Conservation (phyloP, 1,140 invertebrate species). For the Hylaeus anthracinus region DNA sequence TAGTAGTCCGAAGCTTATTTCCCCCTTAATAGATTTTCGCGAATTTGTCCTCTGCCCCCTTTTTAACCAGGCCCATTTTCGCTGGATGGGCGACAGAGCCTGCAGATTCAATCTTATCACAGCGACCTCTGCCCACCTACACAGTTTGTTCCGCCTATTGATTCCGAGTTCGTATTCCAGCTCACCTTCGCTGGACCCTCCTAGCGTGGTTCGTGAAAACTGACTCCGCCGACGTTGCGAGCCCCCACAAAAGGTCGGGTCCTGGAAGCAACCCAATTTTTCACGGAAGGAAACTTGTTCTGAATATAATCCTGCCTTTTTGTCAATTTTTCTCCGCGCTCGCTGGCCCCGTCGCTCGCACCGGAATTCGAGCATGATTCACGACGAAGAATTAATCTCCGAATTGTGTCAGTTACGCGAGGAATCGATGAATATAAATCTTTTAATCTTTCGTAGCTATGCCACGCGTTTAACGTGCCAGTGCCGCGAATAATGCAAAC, state of each 20-base stretch:
- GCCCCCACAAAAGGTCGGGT: constrained; percentile 38
- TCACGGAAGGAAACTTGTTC: constrained; percentile 38
- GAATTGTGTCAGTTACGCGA: no score
- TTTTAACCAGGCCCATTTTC: constrained; percentile 21
- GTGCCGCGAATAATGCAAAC: neutral
- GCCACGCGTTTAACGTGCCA: neutral
- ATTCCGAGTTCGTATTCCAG: constrained; percentile 51
- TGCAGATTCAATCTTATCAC: constrained; percentile 68
- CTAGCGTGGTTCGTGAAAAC: constrained; percentile 24
- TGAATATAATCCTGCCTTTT: constrained; percentile 39
- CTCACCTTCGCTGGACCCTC: constrained; percentile 46
- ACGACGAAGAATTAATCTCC: constrained; percentile 18
- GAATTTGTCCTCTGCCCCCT: neutral
- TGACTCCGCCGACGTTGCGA: constrained; percentile 11
- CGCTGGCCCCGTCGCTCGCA: neutral
- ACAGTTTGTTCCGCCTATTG: constrained; percentile 69
- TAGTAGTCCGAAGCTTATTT: no score
- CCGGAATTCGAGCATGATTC: neutral
- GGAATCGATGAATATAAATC: neutral
- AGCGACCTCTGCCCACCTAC: constrained; percentile 60
- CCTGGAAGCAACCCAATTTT: constrained; percentile 51
- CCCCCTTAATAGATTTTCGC: no score
- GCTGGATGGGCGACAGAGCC: constrained; percentile 50
- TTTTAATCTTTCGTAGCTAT: neutral
- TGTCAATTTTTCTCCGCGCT: constrained; percentile 11